A percentile compares a stretch with the other conserved stretches of the same genome.
Conservation (phyloP, 2,797 vertebrate species). For the Typhlichthys eigenmanni region DNA sequence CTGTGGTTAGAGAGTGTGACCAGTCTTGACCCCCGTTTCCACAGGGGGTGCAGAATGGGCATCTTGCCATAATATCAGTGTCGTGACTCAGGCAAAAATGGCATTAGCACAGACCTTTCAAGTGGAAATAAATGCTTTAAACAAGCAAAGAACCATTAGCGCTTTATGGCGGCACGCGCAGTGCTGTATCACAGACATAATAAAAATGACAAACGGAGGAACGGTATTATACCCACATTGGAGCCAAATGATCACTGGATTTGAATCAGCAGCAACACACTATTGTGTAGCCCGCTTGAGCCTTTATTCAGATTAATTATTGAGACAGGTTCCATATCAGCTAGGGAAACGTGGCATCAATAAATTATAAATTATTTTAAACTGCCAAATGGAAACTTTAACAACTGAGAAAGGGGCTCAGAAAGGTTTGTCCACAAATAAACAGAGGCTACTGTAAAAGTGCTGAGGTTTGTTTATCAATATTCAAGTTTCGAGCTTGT, state of each 20-base stretch:
- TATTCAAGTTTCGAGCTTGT: slow-evolving; percentile 1
- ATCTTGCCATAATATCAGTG: slow-evolving; percentile 38
- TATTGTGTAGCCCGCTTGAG: slow-evolving; percentile 28
- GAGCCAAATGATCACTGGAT: slow-evolving; percentile 57
- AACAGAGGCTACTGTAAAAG: slow-evolving; percentile 10
- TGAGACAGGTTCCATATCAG: slow-evolving; percentile 74
- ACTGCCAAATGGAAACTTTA: slow-evolving; percentile 54
- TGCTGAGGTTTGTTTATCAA: slow-evolving; percentile 20
- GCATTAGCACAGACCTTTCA: slow-evolving; percentile 58
- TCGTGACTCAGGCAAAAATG: slow-evolving; percentile 57
- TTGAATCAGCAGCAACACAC: slow-evolving; percentile 39
- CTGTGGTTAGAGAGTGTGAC: neutral
- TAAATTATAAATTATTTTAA: slow-evolving; percentile 73
- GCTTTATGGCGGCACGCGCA: slow-evolving; percentile 51
- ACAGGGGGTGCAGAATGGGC: neutral
- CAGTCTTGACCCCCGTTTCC: neutral
- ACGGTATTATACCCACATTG: slow-evolving; percentile 61
- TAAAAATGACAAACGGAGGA: slow-evolving; percentile 67
- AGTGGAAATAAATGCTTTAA: slow-evolving; percentile 59
- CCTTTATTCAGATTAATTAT: slow-evolving; percentile 71
- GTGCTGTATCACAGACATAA: slow-evolving; percentile 62
- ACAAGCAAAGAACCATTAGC: slow-evolving; percentile 53
- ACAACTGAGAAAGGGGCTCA: slow-evolving; percentile 43
- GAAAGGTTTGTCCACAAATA: slow-evolving; percentile 21
- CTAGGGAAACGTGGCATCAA: slow-evolving; percentile 76